Evolutionary conservation across 2,888 invertebrate species (phyloP).

Genomic region (Tortrix viridana): DNA sequence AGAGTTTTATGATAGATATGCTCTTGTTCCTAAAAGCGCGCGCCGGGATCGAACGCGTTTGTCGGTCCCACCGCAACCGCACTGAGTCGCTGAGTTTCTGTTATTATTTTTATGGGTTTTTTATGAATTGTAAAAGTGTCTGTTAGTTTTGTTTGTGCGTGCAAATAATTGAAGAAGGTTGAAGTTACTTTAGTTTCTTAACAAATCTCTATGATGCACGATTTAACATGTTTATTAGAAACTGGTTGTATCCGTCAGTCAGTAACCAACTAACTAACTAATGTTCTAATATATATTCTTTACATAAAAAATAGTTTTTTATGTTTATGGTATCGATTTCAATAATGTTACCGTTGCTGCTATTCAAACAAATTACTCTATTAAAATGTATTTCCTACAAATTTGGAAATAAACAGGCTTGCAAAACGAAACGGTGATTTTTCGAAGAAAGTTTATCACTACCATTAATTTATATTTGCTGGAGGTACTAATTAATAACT

Average conservation of each 20-base stretch:
- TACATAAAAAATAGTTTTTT: not conserved
- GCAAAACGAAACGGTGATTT: not conserved
- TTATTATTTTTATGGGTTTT: conserved; percentile 34
- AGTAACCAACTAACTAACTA: no score
- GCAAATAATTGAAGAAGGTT: not conserved
- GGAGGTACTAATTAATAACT: conserved; percentile 38
- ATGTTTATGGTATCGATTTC: conserved; percentile 2
- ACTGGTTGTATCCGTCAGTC: no score
- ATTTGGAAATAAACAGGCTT: conserved; percentile 15
- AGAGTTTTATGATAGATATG: no score
- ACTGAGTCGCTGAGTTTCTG: conserved; percentile 34
- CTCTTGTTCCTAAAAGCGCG: not conserved
- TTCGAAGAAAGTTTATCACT: conserved; percentile 26
- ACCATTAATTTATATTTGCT: conserved; percentile 29
- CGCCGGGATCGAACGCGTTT: conserved; percentile 19
- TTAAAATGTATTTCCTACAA: conserved; percentile 29
- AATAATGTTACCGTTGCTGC: conserved; percentile 26
- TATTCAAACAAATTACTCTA: conserved; percentile 32
- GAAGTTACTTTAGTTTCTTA: no score
- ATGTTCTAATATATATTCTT: not conserved
- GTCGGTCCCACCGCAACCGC: conserved; percentile 31
- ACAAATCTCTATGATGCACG: no score
- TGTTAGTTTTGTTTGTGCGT: conserved; percentile 10
- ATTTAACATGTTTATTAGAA: no score
- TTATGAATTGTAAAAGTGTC: conserved; percentile 30